Evolutionary conservation across 2,888 invertebrate genomes (phyloP).

Genomic region (Nomada hirtipes): DNA sequence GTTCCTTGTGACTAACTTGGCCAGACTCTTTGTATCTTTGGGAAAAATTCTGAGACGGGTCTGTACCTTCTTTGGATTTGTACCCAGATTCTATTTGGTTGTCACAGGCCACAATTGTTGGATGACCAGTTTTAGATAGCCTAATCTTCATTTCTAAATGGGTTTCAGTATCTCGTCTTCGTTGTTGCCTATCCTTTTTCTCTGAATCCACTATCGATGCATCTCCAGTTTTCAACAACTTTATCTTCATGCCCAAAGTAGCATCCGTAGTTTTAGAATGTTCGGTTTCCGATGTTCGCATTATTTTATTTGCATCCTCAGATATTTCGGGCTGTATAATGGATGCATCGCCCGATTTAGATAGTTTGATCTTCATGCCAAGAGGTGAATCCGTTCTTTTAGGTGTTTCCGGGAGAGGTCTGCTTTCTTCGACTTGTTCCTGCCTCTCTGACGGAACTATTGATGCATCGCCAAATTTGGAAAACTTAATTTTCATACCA

Average conservation of each 20-base stretch:
- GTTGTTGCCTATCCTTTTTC: constrained; percentile 71
- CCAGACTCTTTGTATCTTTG: constrained; percentile 66
- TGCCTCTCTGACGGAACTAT: constrained; percentile 76
- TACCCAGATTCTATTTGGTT: constrained; percentile 60
- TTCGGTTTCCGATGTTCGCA: constrained; percentile 47
- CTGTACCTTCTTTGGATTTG: constrained; percentile 59
- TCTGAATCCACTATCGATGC: constrained; percentile 69
- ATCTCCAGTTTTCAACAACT: constrained; percentile 79
- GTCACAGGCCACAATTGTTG: constrained; percentile 79
- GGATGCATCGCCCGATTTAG: constrained; percentile 80
- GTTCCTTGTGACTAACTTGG: constrained; percentile 60
- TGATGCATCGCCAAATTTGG: constrained; percentile 79
- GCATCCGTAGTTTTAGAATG: constrained; percentile 72
- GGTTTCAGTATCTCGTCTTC: constrained; percentile 65
- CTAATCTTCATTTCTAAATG: constrained; percentile 81
- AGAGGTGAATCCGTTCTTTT: constrained; percentile 79
- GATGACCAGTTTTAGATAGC: constrained; percentile 81
- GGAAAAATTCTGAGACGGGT: constrained; percentile 49
- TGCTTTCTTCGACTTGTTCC: constrained; percentile 62
- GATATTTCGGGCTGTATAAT: constrained; percentile 55
- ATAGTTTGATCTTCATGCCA: constrained; percentile 83
- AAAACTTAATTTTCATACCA: constrained; percentile 81
- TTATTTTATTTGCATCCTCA: constrained; percentile 40
- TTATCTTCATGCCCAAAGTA: constrained; percentile 80
- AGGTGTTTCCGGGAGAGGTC: constrained; percentile 54